phyloP scores from a whole-genome alignment of 2,888 invertebrate genomes.

The Stenotaenia linearis region DNA sequence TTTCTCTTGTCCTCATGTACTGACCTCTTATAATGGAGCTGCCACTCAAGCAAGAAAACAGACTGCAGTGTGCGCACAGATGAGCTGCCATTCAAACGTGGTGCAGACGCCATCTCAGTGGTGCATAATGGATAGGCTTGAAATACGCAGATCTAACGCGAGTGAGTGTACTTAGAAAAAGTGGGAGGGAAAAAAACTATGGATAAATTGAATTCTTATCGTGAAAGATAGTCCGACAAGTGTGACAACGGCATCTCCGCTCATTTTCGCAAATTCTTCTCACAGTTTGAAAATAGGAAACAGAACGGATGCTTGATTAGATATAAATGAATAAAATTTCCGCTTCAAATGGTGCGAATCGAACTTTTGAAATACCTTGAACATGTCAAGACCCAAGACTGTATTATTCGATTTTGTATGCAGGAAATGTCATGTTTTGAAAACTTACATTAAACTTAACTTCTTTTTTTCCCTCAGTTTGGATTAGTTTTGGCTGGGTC shows the following conservation, averaged over 20 bases:
- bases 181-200: not conserved
- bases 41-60: conserved; percentile 14
- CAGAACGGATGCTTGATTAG: not conserved
- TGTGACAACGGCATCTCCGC: not conserved
- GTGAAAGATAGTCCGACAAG: not conserved
- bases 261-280: not conserved
- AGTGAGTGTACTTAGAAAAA: not conserved
- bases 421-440: no score
- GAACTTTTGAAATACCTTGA: not conserved
- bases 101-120: not conserved
- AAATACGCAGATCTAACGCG: not conserved
- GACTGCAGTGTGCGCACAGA: conserved; percentile 19
- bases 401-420: not conserved
- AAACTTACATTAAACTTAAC: not conserved
- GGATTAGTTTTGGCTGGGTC: not conserved
- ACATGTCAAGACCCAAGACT: no score
- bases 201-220: conserved; percentile 24
- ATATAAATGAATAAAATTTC: not conserved
- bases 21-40: conserved; percentile 12
- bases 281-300: not conserved
- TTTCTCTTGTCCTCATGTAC: conserved; percentile 12
- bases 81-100: conserved; percentile 12
- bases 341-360: not conserved
- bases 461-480: not conserved
- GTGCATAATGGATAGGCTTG: conserved; percentile 11